These are phyloP conservation scores for Procambarus virginalis DNA, from an alignment of 1,140 invertebrate genomes.

Conservation along the genomic window DNA sequence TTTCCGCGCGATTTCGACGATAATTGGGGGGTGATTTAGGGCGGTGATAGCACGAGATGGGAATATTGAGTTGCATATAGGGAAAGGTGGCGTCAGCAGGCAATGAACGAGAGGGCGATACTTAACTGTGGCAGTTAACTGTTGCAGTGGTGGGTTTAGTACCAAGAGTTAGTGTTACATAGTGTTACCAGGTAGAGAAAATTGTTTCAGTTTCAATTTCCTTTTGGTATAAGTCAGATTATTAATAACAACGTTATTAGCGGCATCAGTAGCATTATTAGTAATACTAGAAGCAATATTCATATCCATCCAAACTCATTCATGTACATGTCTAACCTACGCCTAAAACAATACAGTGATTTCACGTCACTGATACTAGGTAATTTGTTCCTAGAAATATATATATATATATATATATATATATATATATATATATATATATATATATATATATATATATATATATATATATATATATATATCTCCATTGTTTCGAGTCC, in stretches of 20 bases:
- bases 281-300: neutral
- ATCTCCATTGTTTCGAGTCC: too few relatives aligned
- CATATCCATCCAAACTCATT: too few relatives aligned
- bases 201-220: neutral
- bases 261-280: neutral
- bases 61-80: neutral
- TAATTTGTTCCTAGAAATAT: too few relatives aligned
- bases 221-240: neutral
- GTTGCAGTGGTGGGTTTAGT: neutral
- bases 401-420: too few relatives aligned
- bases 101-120: neutral
- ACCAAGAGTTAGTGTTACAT: neutral
- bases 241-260: neutral
- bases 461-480: too few relatives aligned
- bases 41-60: neutral
- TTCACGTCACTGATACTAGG: too few relatives aligned
- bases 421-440: neutral
- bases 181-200: too few relatives aligned
- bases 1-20: slow-evolving; percentile 12
- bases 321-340: too few relatives aligned
- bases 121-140: neutral
- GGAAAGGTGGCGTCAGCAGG: neutral
- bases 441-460: too few relatives aligned
- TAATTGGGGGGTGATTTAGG: slow-evolving; percentile 11
- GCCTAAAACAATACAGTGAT: too few relatives aligned